Evolutionary conservation across 2,797 vertebrate genomes (phyloP), one percentile per base, ranked within the genome.

Genomic region (Microcaecilia unicolor): DNA sequence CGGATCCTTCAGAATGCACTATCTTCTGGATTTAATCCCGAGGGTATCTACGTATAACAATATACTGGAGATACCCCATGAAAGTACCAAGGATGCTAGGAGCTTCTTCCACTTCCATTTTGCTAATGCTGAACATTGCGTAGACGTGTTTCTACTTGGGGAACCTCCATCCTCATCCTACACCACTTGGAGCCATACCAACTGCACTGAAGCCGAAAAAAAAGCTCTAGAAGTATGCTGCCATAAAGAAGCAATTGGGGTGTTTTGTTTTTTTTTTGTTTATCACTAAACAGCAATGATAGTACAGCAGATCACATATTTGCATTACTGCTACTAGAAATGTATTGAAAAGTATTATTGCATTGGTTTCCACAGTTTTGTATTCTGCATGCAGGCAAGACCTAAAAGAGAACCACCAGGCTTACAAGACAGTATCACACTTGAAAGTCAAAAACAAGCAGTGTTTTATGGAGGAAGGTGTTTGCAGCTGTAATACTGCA

Each of bases 21-120:
- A 39, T 87, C 83, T 0, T 91, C 92, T 15, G 85, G 88, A 29
- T 88, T 98, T 50, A 99, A 98, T 64, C 96, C 96, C 2, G 94
- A 98, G 64, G 94, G 94, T 33, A 99, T 99, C 72, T 98, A 99
- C 9, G 96, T 99, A 70, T 99, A 80, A 91, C 60, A 54, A 24
- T 19, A 22, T 50, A 34, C 48, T 56, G 37, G 42, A 72, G 42
- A 59, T 51, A 51, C 51, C 60, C 44, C 55, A 22, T 34, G 41
- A 60, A 62, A 63, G 57, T 66, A 58, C 56, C 52, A 27, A 19
- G 62, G 65, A 72, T 61, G 15, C 39, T 44, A 44, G 27, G 48
- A 25, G 10, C 20, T 25, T 54, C 44, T 49, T 41, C 60, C 31
- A 43, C 22, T 27, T 52, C 41, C 28, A 48, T 48, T 61, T 64